phyloP scores from a whole-genome alignment of 2,888 invertebrate genomes.

The Ennomos fuscantarius region DNA sequence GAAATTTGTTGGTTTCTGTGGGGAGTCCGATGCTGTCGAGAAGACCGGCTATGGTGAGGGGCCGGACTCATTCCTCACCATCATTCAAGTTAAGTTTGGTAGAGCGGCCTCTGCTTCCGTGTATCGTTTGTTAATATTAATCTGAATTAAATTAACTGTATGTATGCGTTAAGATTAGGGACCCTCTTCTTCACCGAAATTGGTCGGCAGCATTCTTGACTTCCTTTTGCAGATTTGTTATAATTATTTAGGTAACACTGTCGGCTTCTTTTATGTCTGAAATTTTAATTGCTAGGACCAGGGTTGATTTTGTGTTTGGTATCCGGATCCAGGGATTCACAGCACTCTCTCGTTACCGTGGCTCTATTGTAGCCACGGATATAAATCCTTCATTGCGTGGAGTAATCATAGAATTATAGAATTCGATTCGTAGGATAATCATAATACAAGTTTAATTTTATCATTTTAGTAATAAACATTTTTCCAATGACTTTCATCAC shows the following conservation, averaged over 20 bases:
- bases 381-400: too few relatives aligned
- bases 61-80: conserved; percentile 80
- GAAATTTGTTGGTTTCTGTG: conserved; percentile 27
- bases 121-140: conserved; percentile 83
- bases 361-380: too few relatives aligned
- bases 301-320: too few relatives aligned
- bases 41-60: conserved; percentile 83
- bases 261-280: too few relatives aligned
- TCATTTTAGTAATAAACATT: too few relatives aligned
- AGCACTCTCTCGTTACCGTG: too few relatives aligned
- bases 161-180: conserved; percentile 85
- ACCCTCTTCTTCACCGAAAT: conserved; percentile 79
- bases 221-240: conserved; percentile 68
- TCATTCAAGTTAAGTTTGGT: conserved; percentile 64
- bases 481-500: too few relatives aligned
- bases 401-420: too few relatives aligned
- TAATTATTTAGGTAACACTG: not conserved
- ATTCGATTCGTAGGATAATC: too few relatives aligned
- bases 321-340: too few relatives aligned
- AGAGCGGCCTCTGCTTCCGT: conserved; percentile 83
- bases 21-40: conserved; percentile 81
- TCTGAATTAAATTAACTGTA: conserved; percentile 83
- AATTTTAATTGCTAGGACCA: too few relatives aligned
- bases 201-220: conserved; percentile 82
- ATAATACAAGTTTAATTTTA: too few relatives aligned